phyloP scores from a whole-genome alignment of 2,797 vertebrate species.

The Sylvia borin region DNA sequence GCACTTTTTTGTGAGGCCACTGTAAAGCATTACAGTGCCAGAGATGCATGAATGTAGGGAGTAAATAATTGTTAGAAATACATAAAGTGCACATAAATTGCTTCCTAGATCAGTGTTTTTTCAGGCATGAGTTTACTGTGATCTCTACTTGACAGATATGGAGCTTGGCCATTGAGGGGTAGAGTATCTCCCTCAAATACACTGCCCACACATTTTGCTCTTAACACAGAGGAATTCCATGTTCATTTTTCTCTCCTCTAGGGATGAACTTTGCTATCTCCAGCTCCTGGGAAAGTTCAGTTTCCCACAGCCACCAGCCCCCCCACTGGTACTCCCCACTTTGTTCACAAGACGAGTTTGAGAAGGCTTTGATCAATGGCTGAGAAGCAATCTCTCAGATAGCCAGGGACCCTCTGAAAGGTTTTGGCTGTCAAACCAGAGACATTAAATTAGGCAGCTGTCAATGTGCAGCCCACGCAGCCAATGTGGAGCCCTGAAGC shows the following conservation, averaged over 20 bases:
- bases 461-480: not conserved
- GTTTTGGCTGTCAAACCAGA: conserved; percentile 27
- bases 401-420: conserved; percentile 1
- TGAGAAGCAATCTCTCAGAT: conserved; percentile 21
- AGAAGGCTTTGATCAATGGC: conserved; percentile 38
- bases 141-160: not conserved
- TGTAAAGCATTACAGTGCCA: not conserved
- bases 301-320: conserved; percentile 39
- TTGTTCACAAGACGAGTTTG: not conserved
- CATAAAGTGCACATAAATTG: not conserved
- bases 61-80: not conserved
- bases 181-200: not conserved
- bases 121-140: not conserved
- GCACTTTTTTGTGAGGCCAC: not conserved
- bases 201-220: not conserved
- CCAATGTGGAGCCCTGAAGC: not conserved
- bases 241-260: not conserved
- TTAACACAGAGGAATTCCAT: not conserved
- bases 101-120: not conserved
- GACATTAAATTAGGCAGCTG: conserved; percentile 38
- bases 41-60: not conserved
- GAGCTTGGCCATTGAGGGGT: not conserved
- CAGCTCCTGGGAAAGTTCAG: conserved; percentile 47
- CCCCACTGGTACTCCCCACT: not conserved
- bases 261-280: conserved; percentile 22